Evolutionary conservation across 1,140 invertebrate species (phyloP).

Genomic region (Zaprionus gabonicus): DNA sequence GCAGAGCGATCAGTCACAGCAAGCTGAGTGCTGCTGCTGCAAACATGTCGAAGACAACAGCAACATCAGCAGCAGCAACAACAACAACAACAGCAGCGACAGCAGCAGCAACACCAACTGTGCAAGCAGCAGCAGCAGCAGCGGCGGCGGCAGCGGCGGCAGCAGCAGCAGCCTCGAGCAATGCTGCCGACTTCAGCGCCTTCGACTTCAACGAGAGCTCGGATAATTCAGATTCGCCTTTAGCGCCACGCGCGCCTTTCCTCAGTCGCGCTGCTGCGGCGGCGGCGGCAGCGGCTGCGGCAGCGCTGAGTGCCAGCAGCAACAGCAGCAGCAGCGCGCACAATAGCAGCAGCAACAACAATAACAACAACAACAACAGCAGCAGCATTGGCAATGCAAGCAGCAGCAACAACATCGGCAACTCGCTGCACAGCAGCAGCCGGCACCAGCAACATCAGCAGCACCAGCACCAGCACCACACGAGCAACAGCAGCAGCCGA

Average conservation of each 20-base stretch:
- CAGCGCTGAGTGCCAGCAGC: conserved; percentile 60
- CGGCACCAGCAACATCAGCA: conserved; percentile 20
- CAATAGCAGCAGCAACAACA: conserved; percentile 35
- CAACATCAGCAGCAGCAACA: conserved; percentile 21
- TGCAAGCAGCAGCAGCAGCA: conserved; percentile 28
- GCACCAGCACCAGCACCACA: conserved; percentile 21
- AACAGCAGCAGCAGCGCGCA: conserved; percentile 52
- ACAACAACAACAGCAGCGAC: conserved; percentile 28
- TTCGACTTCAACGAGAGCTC: conserved; percentile 84
- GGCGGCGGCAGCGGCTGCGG: conserved; percentile 64
- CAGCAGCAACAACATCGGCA: conserved; percentile 38
- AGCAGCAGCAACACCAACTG: conserved; percentile 27
- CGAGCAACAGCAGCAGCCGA: conserved; percentile 44
- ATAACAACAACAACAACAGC: conserved; percentile 36
- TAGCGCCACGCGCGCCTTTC: conserved; percentile 76
- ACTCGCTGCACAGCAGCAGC: conserved; percentile 30
- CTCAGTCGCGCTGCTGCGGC: conserved; percentile 73
- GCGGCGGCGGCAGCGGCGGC: conserved; percentile 33
- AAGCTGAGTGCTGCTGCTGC: conserved; percentile 7
- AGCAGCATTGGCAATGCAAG: conserved; percentile 34
- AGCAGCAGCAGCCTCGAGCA: conserved; percentile 48
- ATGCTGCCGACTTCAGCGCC: conserved; percentile 75
- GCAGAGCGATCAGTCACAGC: neutral
- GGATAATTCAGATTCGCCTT: conserved; percentile 80
- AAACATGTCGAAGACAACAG: conserved; percentile 44